Conservation (phyloP, 2,113 vertebrate species). For the Ailuropoda melanoleuca region DNA sequence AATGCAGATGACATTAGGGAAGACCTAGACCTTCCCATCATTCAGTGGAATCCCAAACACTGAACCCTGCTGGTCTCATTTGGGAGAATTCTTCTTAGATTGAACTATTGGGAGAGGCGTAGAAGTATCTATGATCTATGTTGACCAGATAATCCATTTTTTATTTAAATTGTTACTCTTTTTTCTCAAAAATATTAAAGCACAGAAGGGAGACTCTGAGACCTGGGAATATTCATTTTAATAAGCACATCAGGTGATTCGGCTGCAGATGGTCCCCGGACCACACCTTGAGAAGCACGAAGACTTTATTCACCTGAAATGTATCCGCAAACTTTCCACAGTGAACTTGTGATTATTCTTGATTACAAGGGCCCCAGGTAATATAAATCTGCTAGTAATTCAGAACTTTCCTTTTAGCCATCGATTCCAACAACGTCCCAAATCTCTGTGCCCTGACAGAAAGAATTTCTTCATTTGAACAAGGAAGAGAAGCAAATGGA, state of each 20-base stretch:
- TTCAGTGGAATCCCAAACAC: background rate
- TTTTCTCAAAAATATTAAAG: slow-evolving; percentile 17
- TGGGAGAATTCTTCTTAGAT: background rate
- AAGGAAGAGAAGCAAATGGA: background rate
- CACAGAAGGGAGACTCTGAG: background rate
- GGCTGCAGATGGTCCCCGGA: background rate
- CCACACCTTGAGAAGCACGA: background rate
- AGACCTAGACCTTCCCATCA: background rate
- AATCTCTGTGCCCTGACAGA: background rate
- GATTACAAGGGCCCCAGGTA: background rate
- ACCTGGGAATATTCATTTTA: background rate
- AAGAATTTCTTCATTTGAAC: background rate
- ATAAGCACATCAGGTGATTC: background rate
- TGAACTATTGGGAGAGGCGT: background rate
- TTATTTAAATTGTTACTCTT: background rate
- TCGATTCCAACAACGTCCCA: background rate
- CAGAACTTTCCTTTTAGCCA: background rate
- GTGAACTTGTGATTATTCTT: background rate
- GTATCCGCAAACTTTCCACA: background rate
- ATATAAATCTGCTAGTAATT: slow-evolving; percentile 12
- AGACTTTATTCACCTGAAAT: background rate
- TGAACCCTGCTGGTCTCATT: background rate
- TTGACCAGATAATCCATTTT: slow-evolving; percentile 8
- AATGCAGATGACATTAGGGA: background rate
- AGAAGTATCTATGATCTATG: background rate